These are phyloP conservation scores for Lumbricus terrestris DNA, from an alignment of 2,888 invertebrate species.

Conservation along the genomic window DNA sequence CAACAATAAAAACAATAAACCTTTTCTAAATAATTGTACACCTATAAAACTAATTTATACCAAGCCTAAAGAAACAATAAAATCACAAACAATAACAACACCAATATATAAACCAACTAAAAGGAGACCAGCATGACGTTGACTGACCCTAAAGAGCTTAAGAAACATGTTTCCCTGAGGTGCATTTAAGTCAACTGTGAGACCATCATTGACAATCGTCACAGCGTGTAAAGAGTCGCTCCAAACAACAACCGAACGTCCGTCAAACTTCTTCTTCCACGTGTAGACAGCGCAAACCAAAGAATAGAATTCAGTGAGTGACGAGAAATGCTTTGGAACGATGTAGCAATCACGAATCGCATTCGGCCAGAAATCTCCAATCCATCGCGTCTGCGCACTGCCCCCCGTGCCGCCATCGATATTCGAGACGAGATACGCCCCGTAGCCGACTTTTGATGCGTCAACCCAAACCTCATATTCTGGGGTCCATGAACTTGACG, in stretches of 20 bases:
- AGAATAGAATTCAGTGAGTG: conserved; percentile 42
- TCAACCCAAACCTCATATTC: conserved; percentile 43
- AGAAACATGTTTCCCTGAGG: not conserved
- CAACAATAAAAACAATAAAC: no score
- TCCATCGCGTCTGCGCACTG: conserved; percentile 8
- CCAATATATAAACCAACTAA: no score
- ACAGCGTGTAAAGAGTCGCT: conserved; percentile 37
- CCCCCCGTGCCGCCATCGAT: not conserved
- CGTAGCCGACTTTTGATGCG: conserved; percentile 42
- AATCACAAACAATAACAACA: no score
- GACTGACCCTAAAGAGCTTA: not conserved
- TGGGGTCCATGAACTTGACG: not conserved
- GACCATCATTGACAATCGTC: conserved; percentile 38
- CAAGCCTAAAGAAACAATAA: no score
- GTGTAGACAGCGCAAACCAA: conserved; percentile 43
- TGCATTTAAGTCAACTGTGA: conserved; percentile 8
- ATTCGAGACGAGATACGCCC: conserved; percentile 41
- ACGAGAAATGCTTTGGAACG: conserved; percentile 20
- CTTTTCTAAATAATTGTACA: no score
- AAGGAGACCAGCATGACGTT: no score
- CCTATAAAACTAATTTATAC: no score
- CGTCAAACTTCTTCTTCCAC: conserved; percentile 45
- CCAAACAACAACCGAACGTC: conserved; percentile 40
- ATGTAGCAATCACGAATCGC: not conserved
- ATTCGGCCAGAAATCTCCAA: conserved; percentile 14